Percentiles rank a stretch among this genome's conserved stretches.
Conservation (phyloP, 2,888 invertebrate species). For the Masnerella sp. region DNA sequence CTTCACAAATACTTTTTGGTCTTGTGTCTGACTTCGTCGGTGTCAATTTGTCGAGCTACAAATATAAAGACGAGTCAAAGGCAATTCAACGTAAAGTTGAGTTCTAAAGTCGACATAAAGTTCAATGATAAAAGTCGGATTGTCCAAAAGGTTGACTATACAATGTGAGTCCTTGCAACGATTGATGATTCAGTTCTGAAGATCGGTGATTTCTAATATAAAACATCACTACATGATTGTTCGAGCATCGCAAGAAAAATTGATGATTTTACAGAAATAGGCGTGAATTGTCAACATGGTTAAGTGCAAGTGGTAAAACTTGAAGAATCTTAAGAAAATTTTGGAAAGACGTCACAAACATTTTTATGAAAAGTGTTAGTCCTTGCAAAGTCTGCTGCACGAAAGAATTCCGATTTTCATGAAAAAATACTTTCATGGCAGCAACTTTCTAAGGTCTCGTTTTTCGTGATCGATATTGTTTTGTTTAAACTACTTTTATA, state of each 20-base stretch:
- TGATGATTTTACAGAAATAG: background rate
- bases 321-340: background rate
- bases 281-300: constrained; percentile 5
- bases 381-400: too few species aligned
- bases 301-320: constrained; percentile 13
- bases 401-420: too few species aligned
- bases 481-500: constrained; percentile 1
- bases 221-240: constrained; percentile 3
- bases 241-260: background rate
- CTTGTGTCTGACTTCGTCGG: constrained; percentile 69
- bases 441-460: background rate
- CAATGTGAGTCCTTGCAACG: constrained; percentile 7
- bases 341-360: background rate
- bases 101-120: constrained; percentile 19
- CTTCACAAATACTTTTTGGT: constrained; percentile 75
- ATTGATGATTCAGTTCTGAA: constrained; percentile 1
- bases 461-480: background rate
- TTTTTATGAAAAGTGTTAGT: background rate
- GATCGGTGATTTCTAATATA: background rate
- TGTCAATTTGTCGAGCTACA: constrained; percentile 72
- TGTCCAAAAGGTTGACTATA: background rate
- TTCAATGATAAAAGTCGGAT: constrained; percentile 2
- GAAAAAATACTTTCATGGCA: background rate
- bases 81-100: background rate
- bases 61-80: constrained; percentile 8